Evolutionary conservation across 2,888 invertebrate species (phyloP).

Genomic region (Drosophila atripex): DNA sequence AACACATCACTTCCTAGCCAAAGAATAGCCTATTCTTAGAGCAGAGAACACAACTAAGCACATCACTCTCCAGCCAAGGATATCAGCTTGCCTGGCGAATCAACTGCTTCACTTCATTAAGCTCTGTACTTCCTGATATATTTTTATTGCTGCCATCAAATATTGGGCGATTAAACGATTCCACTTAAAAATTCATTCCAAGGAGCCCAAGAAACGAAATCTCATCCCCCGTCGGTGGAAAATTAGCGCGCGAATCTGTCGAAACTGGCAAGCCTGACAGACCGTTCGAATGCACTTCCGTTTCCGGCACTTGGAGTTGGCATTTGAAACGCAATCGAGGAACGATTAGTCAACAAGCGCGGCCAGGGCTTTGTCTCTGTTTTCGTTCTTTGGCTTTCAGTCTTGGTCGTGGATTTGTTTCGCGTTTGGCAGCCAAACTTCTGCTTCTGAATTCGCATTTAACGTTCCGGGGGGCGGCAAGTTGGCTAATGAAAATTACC

Average conservation of each 20-base stretch:
- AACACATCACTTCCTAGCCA: no score
- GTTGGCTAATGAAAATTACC: slow-evolving; percentile 50
- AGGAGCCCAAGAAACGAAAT: neutral
- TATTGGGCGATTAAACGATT: no score
- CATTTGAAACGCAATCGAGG: slow-evolving; percentile 61
- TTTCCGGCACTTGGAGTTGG: slow-evolving; percentile 39
- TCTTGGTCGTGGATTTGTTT: slow-evolving; percentile 4
- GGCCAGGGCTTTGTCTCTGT: slow-evolving; percentile 22
- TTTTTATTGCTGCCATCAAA: neutral
- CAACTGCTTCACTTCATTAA: no score
- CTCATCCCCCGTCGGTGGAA: neutral
- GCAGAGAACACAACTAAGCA: no score
- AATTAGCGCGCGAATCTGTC: neutral
- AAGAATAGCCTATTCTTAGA: no score
- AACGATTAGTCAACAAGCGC: slow-evolving; percentile 66
- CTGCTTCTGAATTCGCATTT: neutral
- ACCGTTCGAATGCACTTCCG: slow-evolving; percentile 62
- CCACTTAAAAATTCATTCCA: neutral
- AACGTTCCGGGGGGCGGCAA: slow-evolving; percentile 31
- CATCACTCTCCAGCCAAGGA: no score
- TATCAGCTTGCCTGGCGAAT: no score
- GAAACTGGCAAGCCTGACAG: neutral
- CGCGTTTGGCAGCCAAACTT: neutral
- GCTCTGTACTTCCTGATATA: neutral
- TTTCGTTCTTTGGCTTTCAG: neutral